These are phyloP conservation scores for Mionectes olivaceus DNA, from an alignment of 2,797 vertebrate species.

Conservation along the genomic window DNA sequence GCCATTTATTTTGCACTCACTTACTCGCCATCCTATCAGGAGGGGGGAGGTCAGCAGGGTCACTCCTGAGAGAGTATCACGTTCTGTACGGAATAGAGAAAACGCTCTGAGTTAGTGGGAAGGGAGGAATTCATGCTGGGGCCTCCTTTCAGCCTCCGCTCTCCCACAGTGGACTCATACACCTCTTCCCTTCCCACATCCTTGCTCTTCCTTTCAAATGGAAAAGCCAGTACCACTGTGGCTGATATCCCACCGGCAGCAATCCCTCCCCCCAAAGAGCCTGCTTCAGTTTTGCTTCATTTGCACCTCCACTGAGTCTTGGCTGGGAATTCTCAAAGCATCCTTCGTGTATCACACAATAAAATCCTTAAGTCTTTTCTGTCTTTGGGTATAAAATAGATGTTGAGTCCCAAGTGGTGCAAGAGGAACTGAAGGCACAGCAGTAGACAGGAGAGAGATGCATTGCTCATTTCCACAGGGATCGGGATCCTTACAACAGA, in stretches of 20 bases:
- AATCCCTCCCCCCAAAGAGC: not conserved
- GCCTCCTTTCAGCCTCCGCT: conserved; percentile 62
- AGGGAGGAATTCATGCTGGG: conserved; percentile 53
- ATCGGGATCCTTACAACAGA: rapidly evolving
- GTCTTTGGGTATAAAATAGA: not conserved
- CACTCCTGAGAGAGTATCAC: conserved; percentile 70
- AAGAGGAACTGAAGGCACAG: not conserved
- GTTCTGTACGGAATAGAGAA: conserved; percentile 36
- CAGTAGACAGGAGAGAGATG: not conserved
- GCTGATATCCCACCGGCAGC: not conserved
- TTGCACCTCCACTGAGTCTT: not conserved
- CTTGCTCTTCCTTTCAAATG: conserved; percentile 60
- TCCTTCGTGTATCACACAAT: not conserved
- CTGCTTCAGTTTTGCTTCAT: conserved; percentile 37
- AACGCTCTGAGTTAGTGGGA: not conserved
- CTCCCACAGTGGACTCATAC: conserved; percentile 15
- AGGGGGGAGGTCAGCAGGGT: conserved; percentile 48
- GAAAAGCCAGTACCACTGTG: conserved; percentile 40
- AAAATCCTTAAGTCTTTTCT: not conserved
- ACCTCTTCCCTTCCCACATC: conserved; percentile 58
- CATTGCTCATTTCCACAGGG: not conserved
- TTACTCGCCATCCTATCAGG: conserved; percentile 66
- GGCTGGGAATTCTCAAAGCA: not conserved
- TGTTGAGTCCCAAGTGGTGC: not conserved
- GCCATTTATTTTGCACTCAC: conserved; percentile 71